Evolutionary conservation across 2,797 vertebrate genomes (phyloP).

Genomic region (Argentina silus): DNA sequence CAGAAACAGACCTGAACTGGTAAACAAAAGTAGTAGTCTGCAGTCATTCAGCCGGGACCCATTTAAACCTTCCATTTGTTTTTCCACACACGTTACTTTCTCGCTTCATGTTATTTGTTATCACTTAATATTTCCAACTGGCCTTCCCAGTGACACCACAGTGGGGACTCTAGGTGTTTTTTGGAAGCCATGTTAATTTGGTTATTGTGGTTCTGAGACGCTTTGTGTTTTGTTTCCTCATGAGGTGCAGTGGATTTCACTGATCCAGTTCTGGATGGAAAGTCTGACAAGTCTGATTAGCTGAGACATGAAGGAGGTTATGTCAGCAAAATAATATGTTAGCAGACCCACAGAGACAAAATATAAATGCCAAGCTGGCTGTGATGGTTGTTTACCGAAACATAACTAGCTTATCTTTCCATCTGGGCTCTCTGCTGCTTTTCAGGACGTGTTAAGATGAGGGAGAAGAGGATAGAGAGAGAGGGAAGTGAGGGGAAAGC

Average conservation of each 20-base stretch:
- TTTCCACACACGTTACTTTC: background rate
- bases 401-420: conserved; percentile 6
- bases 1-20: background rate
- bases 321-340: too few species aligned
- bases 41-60: background rate
- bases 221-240: background rate
- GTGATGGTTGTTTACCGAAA: conserved; percentile 31
- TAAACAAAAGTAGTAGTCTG: background rate
- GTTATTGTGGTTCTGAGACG: background rate
- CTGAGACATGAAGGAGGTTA: too few species aligned
- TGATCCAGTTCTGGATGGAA: too few species aligned
- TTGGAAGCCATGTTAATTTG: background rate
- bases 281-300: too few species aligned
- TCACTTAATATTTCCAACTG: background rate
- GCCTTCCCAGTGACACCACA: too few species aligned
- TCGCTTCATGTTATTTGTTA: background rate
- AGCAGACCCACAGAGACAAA: background rate
- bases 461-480: background rate
- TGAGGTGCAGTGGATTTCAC: background rate
- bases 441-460: conserved; percentile 16
- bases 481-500: background rate
- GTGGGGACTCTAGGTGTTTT: background rate
- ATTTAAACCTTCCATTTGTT: background rate
- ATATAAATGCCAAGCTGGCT: conserved; percentile 28
- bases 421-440: conserved; percentile 28